phyloP scores from a whole-genome alignment of 2,888 invertebrate genomes.

The Hemithea aestivaria region DNA sequence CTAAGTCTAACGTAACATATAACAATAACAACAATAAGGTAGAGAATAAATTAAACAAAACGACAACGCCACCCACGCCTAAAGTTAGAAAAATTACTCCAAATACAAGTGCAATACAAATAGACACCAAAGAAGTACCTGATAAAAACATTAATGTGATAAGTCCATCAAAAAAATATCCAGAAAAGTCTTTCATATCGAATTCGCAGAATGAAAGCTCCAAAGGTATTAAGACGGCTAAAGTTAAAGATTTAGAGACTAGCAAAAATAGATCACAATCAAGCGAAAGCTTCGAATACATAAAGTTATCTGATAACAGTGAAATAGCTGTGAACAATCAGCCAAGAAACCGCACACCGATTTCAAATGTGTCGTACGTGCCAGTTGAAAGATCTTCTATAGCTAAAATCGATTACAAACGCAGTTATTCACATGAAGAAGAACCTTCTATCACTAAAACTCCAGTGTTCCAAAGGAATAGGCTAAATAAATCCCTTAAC shows the following conservation, averaged over 20 bases:
- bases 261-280: constrained; percentile 60
- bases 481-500: constrained; percentile 71
- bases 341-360: constrained; percentile 70
- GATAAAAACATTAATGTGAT: constrained; percentile 64
- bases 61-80: constrained; percentile 44
- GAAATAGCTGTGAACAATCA: constrained; percentile 73
- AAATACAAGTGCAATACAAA: constrained; percentile 67
- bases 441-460: constrained; percentile 52
- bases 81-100: constrained; percentile 50
- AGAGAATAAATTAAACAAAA: constrained; percentile 42
- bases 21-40: constrained; percentile 27
- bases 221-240: constrained; percentile 67
- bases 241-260: constrained; percentile 70
- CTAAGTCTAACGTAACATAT: constrained; percentile 25
- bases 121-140: constrained; percentile 69
- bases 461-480: constrained; percentile 72
- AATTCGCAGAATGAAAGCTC: constrained; percentile 60
- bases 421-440: constrained; percentile 65
- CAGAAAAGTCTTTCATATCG: constrained; percentile 62
- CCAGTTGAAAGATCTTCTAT: constrained; percentile 58
- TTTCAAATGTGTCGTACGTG: constrained; percentile 66
- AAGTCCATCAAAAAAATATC: constrained; percentile 74
- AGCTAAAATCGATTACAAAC: constrained; percentile 52
- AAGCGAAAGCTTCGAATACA: constrained; percentile 64
- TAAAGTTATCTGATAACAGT: constrained; percentile 66